Conservation (phyloP, 2,888 invertebrate genomes). For the Lochmaea capreae region DNA sequence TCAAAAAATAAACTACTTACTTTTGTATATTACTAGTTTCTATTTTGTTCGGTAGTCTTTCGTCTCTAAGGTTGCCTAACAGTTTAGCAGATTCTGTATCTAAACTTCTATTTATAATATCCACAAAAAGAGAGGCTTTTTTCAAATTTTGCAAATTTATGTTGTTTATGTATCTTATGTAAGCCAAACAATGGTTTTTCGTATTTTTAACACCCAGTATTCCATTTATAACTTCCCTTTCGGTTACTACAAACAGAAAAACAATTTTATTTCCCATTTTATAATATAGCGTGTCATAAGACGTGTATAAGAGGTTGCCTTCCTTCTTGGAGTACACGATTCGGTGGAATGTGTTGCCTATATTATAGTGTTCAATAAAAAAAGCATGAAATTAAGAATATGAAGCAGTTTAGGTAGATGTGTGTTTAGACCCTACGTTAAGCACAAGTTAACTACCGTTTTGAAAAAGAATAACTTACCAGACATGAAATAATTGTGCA, state of each 20-base stretch:
- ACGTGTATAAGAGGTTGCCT: no score
- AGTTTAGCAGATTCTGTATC: constrained; percentile 94
- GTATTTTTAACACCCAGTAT: constrained; percentile 93
- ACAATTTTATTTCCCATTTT: neutral
- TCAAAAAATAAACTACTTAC: constrained; percentile 67
- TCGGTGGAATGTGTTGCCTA: no score
- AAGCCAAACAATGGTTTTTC: constrained; percentile 94
- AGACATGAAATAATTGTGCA: constrained; percentile 99
- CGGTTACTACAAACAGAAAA: constrained; percentile 81
- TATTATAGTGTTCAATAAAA: no score
- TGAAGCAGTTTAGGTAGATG: no score
- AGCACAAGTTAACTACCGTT: no score
- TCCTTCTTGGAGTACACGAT: no score
- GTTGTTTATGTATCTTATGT: constrained; percentile 95
- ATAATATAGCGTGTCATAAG: no score
- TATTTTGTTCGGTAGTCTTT: constrained; percentile 88
- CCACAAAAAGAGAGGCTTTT: constrained; percentile 94
- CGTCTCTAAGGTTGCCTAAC: constrained; percentile 89
- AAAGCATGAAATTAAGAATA: no score
- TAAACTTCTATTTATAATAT: constrained; percentile 90
- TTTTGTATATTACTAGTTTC: constrained; percentile 90
- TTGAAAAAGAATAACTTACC: constrained; percentile 69
- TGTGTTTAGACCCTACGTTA: no score
- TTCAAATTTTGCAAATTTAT: constrained; percentile 95
- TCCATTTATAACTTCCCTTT: constrained; percentile 97